Conservation (phyloP, 2,797 vertebrate genomes). For the Aselliscus stoliczkanus region DNA sequence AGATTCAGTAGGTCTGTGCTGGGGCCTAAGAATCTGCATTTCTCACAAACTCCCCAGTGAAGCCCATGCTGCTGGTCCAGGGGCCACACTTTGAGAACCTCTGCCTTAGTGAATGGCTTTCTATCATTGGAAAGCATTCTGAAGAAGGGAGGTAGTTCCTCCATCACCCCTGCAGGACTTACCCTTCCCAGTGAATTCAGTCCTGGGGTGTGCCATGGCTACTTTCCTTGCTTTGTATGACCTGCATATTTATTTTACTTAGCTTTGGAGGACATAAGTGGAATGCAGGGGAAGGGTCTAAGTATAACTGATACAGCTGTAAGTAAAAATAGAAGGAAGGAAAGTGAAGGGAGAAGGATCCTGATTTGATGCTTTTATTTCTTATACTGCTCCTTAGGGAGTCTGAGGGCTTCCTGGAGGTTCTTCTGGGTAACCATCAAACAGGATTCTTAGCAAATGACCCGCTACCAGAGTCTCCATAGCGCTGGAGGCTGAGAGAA, state of each 20-base stretch:
- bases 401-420: not conserved
- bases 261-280: not conserved
- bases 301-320: not conserved
- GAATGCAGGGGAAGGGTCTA: not conserved
- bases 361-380: not conserved
- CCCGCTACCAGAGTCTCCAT: not conserved
- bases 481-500: not conserved
- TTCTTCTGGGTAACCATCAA: not conserved
- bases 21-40: not conserved
- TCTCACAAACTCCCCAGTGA: not conserved
- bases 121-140: not conserved
- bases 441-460: not conserved
- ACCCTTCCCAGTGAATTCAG: not conserved
- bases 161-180: not conserved
- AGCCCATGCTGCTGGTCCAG: not conserved
- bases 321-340: not conserved
- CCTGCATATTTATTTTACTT: not conserved
- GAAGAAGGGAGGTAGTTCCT: not conserved
- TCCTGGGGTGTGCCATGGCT: not conserved
- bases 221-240: not conserved
- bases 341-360: not conserved
- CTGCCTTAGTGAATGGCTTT: not conserved
- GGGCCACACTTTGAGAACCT: not conserved
- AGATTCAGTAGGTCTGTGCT: not conserved
- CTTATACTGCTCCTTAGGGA: not conserved